Evolutionary conservation across 2,113 vertebrate genomes (phyloP).

Genomic region (Sceloporus undulatus): DNA sequence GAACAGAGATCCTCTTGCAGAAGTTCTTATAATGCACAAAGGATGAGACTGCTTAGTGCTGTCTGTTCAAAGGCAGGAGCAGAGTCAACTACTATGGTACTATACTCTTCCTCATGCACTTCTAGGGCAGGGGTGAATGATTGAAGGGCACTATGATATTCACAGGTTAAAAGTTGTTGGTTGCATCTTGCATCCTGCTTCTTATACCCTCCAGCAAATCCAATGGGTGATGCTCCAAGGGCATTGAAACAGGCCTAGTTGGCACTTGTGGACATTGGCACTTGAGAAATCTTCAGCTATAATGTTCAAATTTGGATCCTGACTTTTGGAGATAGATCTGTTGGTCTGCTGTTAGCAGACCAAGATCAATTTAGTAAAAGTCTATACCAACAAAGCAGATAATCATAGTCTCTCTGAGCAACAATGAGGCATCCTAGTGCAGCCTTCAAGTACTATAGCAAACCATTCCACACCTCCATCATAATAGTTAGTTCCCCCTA

Average conservation of each 20-base stretch:
- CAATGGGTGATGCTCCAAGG: neutral
- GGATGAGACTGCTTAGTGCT: too few relatives aligned
- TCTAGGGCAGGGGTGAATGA: neutral
- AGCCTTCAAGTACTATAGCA: neutral
- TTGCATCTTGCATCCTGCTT: neutral
- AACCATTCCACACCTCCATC: neutral
- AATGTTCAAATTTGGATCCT: neutral
- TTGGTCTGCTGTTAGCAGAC: too few relatives aligned
- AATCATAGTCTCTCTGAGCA: neutral
- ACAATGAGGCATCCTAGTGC: neutral
- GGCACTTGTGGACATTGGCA: neutral
- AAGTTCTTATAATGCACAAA: too few relatives aligned
- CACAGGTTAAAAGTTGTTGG: neutral
- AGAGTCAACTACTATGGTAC: neutral
- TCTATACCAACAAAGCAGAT: neutral
- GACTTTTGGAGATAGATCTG: too few relatives aligned
- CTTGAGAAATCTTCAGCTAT: neutral
- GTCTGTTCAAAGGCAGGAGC: neutral
- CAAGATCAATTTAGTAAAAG: too few relatives aligned
- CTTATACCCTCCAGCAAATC: neutral
- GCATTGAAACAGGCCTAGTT: too few relatives aligned
- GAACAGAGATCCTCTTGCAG: too few relatives aligned
- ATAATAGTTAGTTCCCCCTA: conserved; percentile 4
- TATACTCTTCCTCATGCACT: neutral
- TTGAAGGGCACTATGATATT: neutral